Conservation (phyloP, 2,888 invertebrate genomes). For the Epinotia nisella region DNA sequence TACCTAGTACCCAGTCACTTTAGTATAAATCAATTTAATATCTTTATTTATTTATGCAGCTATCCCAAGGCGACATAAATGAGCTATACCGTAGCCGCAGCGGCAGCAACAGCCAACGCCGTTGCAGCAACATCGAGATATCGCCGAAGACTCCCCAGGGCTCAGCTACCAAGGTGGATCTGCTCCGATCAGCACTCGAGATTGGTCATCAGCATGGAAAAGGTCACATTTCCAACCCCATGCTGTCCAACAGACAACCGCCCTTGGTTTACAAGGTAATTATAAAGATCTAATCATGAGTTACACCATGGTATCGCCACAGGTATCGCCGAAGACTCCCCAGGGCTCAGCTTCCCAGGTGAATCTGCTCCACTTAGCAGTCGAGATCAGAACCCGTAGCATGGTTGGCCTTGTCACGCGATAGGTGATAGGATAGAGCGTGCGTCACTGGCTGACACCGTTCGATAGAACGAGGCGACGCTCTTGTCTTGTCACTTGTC, state of each 20-base stretch:
- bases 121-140: slow-evolving; percentile 85
- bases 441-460: too few relatives aligned
- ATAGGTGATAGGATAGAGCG: too few relatives aligned
- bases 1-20: too few relatives aligned
- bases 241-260: slow-evolving; percentile 70
- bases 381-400: slow-evolving; percentile 55
- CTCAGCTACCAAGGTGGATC: slow-evolving; percentile 86
- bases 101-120: slow-evolving; percentile 80
- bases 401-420: too few relatives aligned
- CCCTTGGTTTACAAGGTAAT: slow-evolving; percentile 72
- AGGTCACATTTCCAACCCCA: slow-evolving; percentile 86
- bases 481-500: too few relatives aligned
- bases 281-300: not conserved
- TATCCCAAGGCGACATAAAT: slow-evolving; percentile 82
- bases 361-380: slow-evolving; percentile 51
- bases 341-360: not conserved
- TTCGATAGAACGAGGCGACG: too few relatives aligned
- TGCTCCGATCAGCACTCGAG: slow-evolving; percentile 88
- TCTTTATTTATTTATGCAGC: slow-evolving; percentile 53
- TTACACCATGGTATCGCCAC: not conserved
- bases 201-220: slow-evolving; percentile 85
- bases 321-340: not conserved
- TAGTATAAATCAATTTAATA: too few relatives aligned
- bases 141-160: slow-evolving; percentile 72
- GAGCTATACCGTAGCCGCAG: slow-evolving; percentile 79